Evolutionary conservation across 1,140 invertebrate genomes (phyloP).

Genomic region (Antheraea mylitta): DNA sequence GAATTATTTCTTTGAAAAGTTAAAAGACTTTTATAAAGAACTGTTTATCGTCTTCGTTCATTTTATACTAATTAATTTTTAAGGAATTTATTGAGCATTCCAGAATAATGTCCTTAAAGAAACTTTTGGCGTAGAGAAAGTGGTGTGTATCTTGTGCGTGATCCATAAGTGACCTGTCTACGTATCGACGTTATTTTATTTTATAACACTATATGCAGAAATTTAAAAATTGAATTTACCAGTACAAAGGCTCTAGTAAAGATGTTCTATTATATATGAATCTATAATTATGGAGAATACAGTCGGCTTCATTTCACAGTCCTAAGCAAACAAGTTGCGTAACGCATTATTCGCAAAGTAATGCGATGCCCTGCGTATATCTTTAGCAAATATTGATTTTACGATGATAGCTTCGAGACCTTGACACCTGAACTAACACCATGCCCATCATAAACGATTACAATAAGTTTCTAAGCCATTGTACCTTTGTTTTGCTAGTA

Average conservation of each 20-base stretch:
- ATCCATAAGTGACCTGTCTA: not conserved
- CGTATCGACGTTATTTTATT: not conserved
- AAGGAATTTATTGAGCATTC: too few species aligned
- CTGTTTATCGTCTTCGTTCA: too few species aligned
- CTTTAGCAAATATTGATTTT: slow-evolving; percentile 54
- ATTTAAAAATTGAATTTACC: too few species aligned
- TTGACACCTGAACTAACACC: slow-evolving; percentile 67
- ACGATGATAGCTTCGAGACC: slow-evolving; percentile 38
- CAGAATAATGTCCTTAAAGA: too few species aligned
- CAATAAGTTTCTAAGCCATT: not conserved
- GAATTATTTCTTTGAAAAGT: too few species aligned
- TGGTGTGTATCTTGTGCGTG: too few species aligned
- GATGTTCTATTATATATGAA: not conserved
- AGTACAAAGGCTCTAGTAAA: too few species aligned
- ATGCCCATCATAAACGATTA: slow-evolving; percentile 6
- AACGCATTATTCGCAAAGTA: slow-evolving; percentile 55
- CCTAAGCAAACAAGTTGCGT: slow-evolving; percentile 67
- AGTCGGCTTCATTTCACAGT: slow-evolving; percentile 14
- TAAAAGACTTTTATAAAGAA: too few species aligned
- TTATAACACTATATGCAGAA: too few species aligned
- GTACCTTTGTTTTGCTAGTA: not conserved
- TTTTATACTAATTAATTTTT: too few species aligned
- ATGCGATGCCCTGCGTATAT: slow-evolving; percentile 55
- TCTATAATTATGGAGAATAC: not conserved
- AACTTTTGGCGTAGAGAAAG: too few species aligned